A percentile compares a stretch with the other conserved stretches of the same genome.
Conservation (phyloP, 2,113 vertebrate species). For the Columba livia region DNA sequence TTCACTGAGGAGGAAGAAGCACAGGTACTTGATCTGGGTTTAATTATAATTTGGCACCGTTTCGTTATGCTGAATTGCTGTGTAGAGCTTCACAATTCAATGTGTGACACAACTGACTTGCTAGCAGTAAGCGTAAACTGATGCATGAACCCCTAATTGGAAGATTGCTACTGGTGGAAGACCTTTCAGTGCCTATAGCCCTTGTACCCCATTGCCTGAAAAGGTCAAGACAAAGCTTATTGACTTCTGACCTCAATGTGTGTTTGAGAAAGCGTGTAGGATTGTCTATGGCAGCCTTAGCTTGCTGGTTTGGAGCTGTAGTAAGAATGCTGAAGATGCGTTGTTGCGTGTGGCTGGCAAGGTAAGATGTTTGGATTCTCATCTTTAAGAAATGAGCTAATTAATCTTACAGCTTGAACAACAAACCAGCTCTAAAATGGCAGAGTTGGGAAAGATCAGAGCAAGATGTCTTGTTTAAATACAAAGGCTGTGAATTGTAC, state of each 20-base stretch:
- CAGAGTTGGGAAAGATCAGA: background rate
- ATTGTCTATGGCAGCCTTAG: background rate
- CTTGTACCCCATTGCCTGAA: background rate
- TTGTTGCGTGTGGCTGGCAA: background rate
- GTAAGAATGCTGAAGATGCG: background rate
- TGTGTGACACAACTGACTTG: background rate
- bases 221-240: background rate
- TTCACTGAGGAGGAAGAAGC: conserved; percentile 99
- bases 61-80: background rate
- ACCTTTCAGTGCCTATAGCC: background rate
- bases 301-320: background rate
- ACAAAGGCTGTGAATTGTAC: background rate
- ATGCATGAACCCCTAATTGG: background rate
- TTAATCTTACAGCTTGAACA: background rate
- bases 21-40: conserved; percentile 80
- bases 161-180: background rate
- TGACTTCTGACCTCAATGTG: background rate
- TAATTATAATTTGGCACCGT: background rate
- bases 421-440: background rate
- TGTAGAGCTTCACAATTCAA: background rate
- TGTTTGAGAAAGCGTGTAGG: background rate
- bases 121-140: background rate
- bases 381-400: background rate
- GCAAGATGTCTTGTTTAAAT: background rate
- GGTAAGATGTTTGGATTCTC: background rate